Evolutionary conservation across 1,140 invertebrate genomes (phyloP).

Genomic region (Formica exsecta): DNA sequence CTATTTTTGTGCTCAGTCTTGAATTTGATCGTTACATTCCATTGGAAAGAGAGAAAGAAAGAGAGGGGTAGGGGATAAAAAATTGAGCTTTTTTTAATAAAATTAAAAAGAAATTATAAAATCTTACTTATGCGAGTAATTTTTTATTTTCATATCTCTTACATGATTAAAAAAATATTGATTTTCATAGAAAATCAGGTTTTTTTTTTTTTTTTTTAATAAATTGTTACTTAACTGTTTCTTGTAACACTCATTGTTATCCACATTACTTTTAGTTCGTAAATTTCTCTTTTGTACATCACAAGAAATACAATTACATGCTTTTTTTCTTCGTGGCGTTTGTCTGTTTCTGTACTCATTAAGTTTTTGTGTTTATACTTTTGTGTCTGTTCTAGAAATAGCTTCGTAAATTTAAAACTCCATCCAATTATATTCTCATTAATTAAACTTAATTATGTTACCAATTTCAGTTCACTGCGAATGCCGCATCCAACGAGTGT

Average conservation of each 20-base stretch:
- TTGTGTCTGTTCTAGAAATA: conserved; percentile 7
- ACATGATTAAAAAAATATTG: background rate
- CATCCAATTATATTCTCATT: conserved; percentile 51
- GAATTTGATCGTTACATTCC: background rate
- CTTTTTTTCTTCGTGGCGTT: conserved; percentile 26
- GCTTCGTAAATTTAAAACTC: conserved; percentile 29
- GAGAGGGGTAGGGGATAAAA: no score
- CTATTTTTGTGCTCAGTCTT: background rate
- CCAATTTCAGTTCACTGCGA: background rate
- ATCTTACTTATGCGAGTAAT: background rate
- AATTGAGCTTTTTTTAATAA: background rate
- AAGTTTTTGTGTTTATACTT: conserved; percentile 21
- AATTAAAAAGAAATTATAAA: background rate
- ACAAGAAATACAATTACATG: conserved; percentile 1
- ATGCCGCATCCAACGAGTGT: background rate
- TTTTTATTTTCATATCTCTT: no score
- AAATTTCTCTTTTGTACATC: background rate
- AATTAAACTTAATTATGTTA: conserved; percentile 45
- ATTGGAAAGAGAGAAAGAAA: background rate
- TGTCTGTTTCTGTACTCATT: conserved; percentile 13
- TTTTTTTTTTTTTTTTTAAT: background rate
- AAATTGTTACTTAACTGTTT: background rate
- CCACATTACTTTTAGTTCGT: background rate
- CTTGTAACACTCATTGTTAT: background rate
- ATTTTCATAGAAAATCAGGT: background rate